Conservation (phyloP, 2,113 vertebrate genomes). For the Gulo gulo region DNA sequence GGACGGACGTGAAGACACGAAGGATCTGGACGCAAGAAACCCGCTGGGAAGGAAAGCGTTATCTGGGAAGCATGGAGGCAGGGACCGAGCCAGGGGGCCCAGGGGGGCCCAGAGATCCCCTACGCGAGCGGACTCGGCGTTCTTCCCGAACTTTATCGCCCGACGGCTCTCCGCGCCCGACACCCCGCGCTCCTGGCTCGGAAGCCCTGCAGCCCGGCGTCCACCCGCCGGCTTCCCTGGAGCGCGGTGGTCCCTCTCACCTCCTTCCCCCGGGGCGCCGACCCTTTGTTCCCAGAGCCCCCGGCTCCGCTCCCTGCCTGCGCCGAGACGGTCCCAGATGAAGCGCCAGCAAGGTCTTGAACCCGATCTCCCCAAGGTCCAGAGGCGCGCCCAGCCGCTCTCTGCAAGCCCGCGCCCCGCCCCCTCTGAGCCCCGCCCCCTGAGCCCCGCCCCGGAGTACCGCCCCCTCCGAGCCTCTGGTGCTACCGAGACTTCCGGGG, state of each 20-base stretch:
- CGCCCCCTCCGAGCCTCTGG: rapidly evolving
- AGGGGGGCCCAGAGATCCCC: neutral
- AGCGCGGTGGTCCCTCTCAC: neutral
- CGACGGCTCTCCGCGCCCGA: neutral
- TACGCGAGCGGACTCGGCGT: neutral
- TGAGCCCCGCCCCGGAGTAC: neutral
- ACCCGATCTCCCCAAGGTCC: rapidly evolving
- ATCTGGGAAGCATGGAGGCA: neutral
- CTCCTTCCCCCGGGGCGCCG: neutral
- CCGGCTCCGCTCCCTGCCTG: neutral
- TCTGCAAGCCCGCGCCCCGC: neutral
- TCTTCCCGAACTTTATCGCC: neutral
- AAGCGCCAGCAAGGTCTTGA: neutral
- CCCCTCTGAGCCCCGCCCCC: neutral
- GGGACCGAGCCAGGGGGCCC: neutral
- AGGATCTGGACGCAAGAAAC: neutral
- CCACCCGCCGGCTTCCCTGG: neutral
- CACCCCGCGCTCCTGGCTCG: neutral
- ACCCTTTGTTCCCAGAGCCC: neutral
- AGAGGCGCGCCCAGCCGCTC: rapidly evolving
- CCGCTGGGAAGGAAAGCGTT: neutral
- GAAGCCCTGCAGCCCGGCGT: neutral
- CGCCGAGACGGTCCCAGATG: too few species aligned
- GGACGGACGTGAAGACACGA: neutral
- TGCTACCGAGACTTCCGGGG: too few species aligned